Evolutionary conservation across 2,888 invertebrate species (phyloP), one percentile per base, ranked within the genome.

Genomic region (Rosalia funebris): DNA sequence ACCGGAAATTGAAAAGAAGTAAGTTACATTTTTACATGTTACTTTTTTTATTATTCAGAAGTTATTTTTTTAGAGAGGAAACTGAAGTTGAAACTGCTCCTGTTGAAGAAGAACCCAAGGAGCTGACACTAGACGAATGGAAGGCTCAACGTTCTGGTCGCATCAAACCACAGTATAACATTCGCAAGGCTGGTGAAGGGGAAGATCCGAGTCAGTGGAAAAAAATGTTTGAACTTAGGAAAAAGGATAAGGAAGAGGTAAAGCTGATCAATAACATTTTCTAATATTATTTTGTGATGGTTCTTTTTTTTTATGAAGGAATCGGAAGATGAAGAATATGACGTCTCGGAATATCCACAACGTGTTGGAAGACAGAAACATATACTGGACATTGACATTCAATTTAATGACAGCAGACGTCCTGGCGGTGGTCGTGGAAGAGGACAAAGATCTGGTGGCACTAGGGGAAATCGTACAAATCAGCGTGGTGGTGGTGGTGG

Each of bases 71-170:
- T 58, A 81, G 80, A 68, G 81, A 81, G 58, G 76, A 74, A 68
- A 60, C 70, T 20, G 78, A 78, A 62, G 77, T 77, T 19, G 80
- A 78, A 69, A 64, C 71, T 42, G 64, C 73, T 1, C 79, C 82
- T 0, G 85, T 85, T 52, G 93, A 92, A 75, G 93, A 93, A 69
- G 92, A 91, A 80, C 88, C 91, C 47, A 91, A 91, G 75, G 93
- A 92, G 83, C 86, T 97, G 80, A 97, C 97, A 32, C 84, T 96
- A 72, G 96, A 96, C 78, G 96, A 97, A 86, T 97, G 94, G 90
- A 95, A 95, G 83, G 95, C 94, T 58, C 84, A 92, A 75, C 91
- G 92, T 75, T 89, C 89, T 76, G 87, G 88, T 76, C 89, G 95
- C 71, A 87, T 88, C 62, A 92, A 94, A 81, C 93, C 96, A 47